Evolutionary conservation across 92 coral and sea anemone species (phyloP).

Genomic region (Nematostella vectensis): DNA sequence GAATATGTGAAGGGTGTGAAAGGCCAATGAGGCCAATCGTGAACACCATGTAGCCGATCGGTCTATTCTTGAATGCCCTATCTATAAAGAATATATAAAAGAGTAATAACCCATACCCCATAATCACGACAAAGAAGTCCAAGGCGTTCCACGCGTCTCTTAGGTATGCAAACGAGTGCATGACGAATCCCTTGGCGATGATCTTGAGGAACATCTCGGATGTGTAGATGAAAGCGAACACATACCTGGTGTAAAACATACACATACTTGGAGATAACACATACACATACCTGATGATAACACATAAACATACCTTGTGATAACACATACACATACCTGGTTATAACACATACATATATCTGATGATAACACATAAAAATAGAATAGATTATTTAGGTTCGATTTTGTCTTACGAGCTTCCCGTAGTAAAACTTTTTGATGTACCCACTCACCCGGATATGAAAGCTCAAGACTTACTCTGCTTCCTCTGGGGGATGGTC

Average conservation of each 20-base stretch:
- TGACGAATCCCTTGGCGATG: conserved; percentile 72
- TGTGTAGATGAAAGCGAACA: conserved; percentile 82
- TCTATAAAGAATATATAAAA: too few species aligned
- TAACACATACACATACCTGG: not conserved
- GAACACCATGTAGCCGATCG: too few species aligned
- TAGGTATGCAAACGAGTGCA: conserved; percentile 78
- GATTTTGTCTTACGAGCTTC: too few species aligned
- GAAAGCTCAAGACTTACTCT: too few species aligned
- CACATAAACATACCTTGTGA: not conserved
- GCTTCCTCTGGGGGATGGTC: conserved; percentile 77
- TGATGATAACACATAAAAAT: too few species aligned
- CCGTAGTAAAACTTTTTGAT: too few species aligned
- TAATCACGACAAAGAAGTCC: conserved; percentile 84
- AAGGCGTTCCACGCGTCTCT: conserved; percentile 83
- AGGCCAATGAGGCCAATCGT: too few species aligned
- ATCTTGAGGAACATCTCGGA: conserved; percentile 81
- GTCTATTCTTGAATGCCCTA: too few species aligned
- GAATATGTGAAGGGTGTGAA: not conserved
- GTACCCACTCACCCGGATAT: too few species aligned
- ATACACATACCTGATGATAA: not conserved
- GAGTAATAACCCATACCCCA: too few species aligned
- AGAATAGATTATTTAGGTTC: too few species aligned
- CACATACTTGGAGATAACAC: not conserved
- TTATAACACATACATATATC: not conserved
- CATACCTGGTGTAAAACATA: conserved; percentile 67